Evolutionary conservation across 2,113 vertebrate species (phyloP), one percentile per base, ranked within the genome.

Genomic region (Otis tarda): DNA sequence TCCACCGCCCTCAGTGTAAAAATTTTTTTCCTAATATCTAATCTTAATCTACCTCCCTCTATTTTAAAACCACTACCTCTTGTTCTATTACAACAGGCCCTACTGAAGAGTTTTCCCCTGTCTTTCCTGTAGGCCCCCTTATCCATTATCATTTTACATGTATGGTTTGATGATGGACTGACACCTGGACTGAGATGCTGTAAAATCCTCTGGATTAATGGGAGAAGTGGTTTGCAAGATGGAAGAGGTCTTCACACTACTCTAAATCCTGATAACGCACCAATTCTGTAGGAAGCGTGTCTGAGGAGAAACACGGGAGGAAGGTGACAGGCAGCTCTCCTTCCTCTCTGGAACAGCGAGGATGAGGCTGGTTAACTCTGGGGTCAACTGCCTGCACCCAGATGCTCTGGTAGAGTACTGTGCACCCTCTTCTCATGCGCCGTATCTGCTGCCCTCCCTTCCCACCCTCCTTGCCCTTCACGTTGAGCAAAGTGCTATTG

Each of bases 81-180:
- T 14, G 41, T 43, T 43, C 15, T 16, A 43, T 43, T 16, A 43
- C 41, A 43, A 15, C 41, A 43, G 41, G 41, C 41, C 41, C 41
- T 43, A 16, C 41, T 43, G 41, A 43, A 43, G 41, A 43, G 41
- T 43, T 43, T 43, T 43, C 41, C 41, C 41, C 41, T 43, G 41
- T 43, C 41, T 43, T 43, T 43, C 41, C 41, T 43, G 41, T 43
- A 43, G 41, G 41, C 41, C 41, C 41, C 41, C 14, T 22, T n/a
- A 27, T 19, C 20, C 0, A 0, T 56, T 41, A 7, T 15, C n/a
- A 3, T n/a, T 77, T 74, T 6, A 49, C 19, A 4, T 1, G 15
- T 15, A 25, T 1, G 5, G 14, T 50, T 75, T 49, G 47, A 30
- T 39, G 77, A 12, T 0, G 56, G 77, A 45, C 14, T 12, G 56